Base-by-base conservation (phyloP, 2,888 invertebrate species). In the Tetramorium bicarinatum region DNA sequence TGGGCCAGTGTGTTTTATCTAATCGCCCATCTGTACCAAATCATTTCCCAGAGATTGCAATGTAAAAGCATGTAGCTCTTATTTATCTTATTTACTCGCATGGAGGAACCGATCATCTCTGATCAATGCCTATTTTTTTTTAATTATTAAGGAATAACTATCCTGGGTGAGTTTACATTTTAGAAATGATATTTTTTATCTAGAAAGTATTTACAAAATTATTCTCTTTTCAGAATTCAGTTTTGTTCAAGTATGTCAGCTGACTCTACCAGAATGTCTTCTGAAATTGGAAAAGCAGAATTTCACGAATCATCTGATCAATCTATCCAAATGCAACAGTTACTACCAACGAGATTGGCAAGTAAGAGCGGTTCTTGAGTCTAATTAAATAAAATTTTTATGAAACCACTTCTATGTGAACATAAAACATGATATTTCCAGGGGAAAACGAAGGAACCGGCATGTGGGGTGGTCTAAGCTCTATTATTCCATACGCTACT, bases 401-500 rank as follows among this genome's bases (percentile, higher is more conserved):
- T n/a, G 9, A 34, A 49, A 61, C 1, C 21, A 6, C 18, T 47
- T 71, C 0, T 21, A 47, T n/a, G n/a, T 71, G 1, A n/a, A 25
- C 11, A 52, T 62, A 49, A 61, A 59, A 52, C 8, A 15, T 56
- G n/a, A 18, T 18, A 21, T 61, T 25, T 72, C 3, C n/a, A 81
- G 81, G 25, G 18, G 13, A 49, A 13, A 56, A 15, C 25, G 76
- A 83, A 15, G 44, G 56, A 6, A 34, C 67, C 18, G 18, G 49
- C 15, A 41, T 59, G 11, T n/a, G 11, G 18, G 25, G 52, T 6
- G 11, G 47, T 61, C 0, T 84, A 21, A 49, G 49, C 21, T 71
- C 86, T 1, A 52, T 82, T 47, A 79, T 89, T 47, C 83, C 85
- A 9, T 82, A 87, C 54, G 80, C 83, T 44, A 85, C 85, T 54